Conservation (phyloP, 2,113 vertebrate species). For the Polyodon spathula region DNA sequence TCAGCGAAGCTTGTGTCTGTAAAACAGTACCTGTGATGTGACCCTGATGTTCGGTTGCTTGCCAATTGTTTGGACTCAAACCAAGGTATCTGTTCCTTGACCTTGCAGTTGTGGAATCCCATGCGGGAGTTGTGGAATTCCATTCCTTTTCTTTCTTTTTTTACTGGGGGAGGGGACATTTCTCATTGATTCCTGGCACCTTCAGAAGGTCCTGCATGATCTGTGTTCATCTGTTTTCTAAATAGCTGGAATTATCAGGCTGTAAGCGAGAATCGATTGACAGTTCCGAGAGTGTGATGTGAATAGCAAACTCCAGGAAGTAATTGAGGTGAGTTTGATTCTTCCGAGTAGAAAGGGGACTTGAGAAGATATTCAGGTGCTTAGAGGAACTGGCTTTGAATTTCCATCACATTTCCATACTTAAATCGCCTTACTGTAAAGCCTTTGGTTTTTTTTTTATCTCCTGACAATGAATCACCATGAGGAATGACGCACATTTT, state of each 20-base stretch:
- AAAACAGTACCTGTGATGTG: no score
- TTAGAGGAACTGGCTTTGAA: background rate
- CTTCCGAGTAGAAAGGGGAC: background rate
- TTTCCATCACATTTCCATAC: background rate
- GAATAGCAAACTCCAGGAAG: background rate
- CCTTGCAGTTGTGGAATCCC: no score
- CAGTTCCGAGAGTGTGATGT: background rate
- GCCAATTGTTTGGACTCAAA: background rate
- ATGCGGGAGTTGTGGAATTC: no score
- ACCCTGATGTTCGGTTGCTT: background rate
- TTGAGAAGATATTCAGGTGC: background rate
- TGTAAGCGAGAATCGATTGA: background rate
- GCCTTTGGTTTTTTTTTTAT: no score
- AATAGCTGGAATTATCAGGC: background rate
- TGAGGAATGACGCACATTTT: no score
- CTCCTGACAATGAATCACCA: no score
- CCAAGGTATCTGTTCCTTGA: background rate
- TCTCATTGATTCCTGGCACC: background rate
- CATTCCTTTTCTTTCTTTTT: no score
- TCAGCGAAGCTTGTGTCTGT: no score
- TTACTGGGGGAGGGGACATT: background rate
- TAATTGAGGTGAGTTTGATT: background rate
- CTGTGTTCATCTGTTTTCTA: conserved; percentile 2
- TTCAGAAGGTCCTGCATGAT: background rate
- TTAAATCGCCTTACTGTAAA: background rate